These are phyloP conservation scores for Sander lucioperca DNA, from an alignment of 2,113 vertebrate genomes.

Conservation along the genomic window DNA sequence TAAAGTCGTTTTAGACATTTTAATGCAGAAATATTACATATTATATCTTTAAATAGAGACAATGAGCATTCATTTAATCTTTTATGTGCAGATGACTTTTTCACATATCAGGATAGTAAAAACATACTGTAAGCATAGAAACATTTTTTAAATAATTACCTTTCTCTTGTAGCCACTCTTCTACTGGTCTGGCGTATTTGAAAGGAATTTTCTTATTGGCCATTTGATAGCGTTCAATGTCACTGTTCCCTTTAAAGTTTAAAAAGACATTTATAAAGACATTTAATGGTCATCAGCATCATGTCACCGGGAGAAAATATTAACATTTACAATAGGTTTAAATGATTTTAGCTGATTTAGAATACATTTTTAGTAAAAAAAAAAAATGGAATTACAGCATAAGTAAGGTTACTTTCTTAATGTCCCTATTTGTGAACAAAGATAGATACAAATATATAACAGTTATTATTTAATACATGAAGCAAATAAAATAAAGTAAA, in stretches of 20 bases:
- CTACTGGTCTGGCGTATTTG: slow-evolving; percentile 98
- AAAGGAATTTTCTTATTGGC: slow-evolving; percentile 99
- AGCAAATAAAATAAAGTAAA: neutral
- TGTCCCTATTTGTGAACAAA: neutral
- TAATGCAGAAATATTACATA: too few species aligned
- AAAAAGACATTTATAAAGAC: slow-evolving; percentile 74
- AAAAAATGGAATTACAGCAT: neutral
- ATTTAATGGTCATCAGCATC: slow-evolving; percentile 70
- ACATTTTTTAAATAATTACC: slow-evolving; percentile 86
- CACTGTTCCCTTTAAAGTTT: slow-evolving; percentile 98
- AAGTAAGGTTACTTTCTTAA: neutral
- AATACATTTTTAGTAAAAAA: slow-evolving; percentile 21
- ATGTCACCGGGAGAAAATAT: slow-evolving; percentile 21
- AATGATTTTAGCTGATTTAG: slow-evolving; percentile 48
- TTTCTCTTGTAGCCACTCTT: slow-evolving; percentile 99
- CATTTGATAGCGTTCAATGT: slow-evolving; percentile 98
- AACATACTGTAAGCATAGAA: slow-evolving; percentile 9
- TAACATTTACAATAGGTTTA: slow-evolving; percentile 44
- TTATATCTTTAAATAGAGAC: too few species aligned
- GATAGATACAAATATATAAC: neutral
- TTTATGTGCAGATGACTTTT: neutral
- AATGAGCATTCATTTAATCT: neutral
- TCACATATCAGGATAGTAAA: slow-evolving; percentile 13
- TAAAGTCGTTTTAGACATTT: too few species aligned
- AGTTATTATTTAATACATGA: neutral